These are phyloP conservation scores for Temnopleurus reevesii DNA, from an alignment of 53 echinoderm and acorn worm genomes.

Conservation along the genomic window DNA sequence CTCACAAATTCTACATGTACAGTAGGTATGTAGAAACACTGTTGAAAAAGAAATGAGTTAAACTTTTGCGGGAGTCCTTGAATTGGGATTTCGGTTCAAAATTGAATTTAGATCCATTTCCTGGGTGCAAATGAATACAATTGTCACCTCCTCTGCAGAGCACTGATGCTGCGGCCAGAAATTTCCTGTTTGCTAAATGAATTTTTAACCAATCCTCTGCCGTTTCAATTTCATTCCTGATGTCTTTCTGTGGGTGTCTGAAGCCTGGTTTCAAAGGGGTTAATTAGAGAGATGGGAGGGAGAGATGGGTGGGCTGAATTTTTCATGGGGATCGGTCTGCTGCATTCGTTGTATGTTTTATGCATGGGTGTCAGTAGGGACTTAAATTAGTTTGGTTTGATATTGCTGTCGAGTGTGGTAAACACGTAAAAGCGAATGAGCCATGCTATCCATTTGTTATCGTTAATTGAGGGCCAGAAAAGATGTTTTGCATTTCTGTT, in stretches of 20 bases:
- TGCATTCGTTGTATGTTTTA: no score
- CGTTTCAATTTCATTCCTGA: neutral
- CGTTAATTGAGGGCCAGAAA: no score
- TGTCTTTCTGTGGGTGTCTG: neutral
- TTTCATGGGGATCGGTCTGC: neutral
- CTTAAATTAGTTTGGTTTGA: no score
- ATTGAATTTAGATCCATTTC: conserved; percentile 35
- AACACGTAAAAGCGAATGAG: no score
- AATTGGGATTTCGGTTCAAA: neutral
- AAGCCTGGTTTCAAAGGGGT: neutral
- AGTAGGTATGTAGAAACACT: neutral
- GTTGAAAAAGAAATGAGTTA: neutral
- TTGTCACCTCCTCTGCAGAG: conserved; percentile 1
- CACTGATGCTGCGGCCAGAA: neutral
- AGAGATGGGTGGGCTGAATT: neutral
- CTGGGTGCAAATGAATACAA: conserved; percentile 24
- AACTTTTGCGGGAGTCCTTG: neutral
- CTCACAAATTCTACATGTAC: neutral
- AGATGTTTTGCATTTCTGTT: no score
- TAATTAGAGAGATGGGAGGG: neutral
- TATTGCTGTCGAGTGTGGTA: no score
- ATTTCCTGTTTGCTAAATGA: neutral
- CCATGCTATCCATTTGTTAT: no score
- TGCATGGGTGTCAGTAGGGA: no score
- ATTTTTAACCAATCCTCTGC: neutral